These are phyloP conservation scores for Siniperca scherzeri DNA, from an alignment of 2,797 vertebrate species.

Conservation along the genomic window DNA sequence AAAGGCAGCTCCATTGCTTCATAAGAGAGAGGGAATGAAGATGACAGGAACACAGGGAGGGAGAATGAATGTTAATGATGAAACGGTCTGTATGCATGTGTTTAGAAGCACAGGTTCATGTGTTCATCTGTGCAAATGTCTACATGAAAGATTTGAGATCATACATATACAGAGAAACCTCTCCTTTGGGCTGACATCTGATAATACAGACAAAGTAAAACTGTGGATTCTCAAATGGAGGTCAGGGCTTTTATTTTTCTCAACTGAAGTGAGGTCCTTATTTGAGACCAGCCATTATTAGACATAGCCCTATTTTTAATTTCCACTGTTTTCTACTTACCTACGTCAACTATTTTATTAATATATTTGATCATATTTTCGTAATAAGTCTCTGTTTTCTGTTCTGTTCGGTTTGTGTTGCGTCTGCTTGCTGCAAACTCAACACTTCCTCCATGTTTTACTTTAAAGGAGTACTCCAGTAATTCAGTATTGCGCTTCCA, in stretches of 20 bases:
- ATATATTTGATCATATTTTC: background rate
- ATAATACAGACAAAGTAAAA: background rate
- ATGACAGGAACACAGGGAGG: background rate
- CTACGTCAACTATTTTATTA: background rate
- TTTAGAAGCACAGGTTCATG: background rate
- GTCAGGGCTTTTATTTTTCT: background rate
- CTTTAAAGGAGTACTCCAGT: background rate
- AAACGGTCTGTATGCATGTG: background rate
- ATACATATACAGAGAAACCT: background rate
- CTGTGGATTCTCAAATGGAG: background rate
- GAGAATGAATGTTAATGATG: background rate
- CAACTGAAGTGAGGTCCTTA: background rate
- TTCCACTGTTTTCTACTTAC: background rate
- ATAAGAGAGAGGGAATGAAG: background rate
- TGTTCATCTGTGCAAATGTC: slow-evolving; percentile 20
- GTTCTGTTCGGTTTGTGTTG: background rate
- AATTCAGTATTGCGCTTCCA: background rate
- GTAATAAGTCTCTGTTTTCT: background rate
- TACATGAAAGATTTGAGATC: background rate
- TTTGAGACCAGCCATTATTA: background rate
- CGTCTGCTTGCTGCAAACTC: background rate
- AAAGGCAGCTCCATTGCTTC: slow-evolving; percentile 5
- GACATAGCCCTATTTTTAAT: no score
- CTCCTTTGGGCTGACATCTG: background rate
- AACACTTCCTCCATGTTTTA: background rate